Conservation (phyloP, 1,140 invertebrate genomes). For the Drosophila kanapiae region DNA sequence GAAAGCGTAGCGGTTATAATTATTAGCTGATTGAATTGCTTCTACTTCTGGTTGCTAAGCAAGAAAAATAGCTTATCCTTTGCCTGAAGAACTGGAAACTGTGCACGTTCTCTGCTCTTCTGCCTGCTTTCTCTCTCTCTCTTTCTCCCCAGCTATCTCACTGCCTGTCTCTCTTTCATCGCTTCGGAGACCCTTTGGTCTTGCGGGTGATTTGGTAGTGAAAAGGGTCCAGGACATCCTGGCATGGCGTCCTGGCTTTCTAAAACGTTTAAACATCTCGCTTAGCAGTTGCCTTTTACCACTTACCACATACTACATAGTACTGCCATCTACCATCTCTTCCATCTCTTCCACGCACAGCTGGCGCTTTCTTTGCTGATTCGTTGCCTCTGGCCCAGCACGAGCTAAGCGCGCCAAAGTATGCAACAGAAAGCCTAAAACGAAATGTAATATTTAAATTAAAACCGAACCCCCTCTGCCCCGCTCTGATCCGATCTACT, state of each 20-base stretch:
- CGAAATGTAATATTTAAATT: constrained; percentile 83
- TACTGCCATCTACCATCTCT: constrained; percentile 40
- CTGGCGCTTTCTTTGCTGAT: constrained; percentile 78
- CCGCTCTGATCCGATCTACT: not conserved
- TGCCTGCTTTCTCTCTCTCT: constrained; percentile 40
- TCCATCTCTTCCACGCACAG: constrained; percentile 68
- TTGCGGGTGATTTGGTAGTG: constrained; percentile 8
- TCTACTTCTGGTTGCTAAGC: constrained; percentile 59
- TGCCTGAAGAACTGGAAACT: constrained; percentile 64
- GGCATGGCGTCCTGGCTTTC: constrained; percentile 10
- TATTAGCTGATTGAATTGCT: constrained; percentile 58
- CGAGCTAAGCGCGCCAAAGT: constrained; percentile 70
- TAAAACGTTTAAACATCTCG: constrained; percentile 39
- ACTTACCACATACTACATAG: constrained; percentile 9
- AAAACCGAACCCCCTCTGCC: constrained; percentile 58
- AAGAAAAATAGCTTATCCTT: constrained; percentile 32
- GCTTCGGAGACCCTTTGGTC: not conserved
- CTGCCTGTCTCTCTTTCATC: constrained; percentile 8
- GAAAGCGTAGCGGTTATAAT: constrained; percentile 47
- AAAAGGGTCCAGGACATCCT: constrained; percentile 23
- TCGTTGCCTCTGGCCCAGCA: constrained; percentile 76
- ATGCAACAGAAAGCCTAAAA: constrained; percentile 64
- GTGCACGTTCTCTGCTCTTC: constrained; percentile 55
- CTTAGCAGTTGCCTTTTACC: constrained; percentile 23
- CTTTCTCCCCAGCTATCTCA: constrained; percentile 10